phyloP scores from a whole-genome alignment of 2,113 vertebrate species.

The Prochilodus magdalenae region DNA sequence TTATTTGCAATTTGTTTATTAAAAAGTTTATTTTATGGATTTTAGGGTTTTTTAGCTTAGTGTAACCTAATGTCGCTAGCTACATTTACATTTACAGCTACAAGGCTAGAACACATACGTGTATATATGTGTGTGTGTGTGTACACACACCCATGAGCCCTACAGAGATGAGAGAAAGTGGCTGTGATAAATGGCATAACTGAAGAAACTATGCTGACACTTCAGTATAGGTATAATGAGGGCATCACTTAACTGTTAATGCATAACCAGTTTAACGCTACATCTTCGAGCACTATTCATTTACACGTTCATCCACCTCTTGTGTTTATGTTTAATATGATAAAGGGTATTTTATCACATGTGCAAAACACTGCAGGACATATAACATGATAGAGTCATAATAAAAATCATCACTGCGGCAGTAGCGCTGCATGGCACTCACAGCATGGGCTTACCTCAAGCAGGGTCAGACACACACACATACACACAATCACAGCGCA shows the following conservation, averaged over 20 bases:
- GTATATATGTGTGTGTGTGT: no score
- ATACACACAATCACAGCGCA: slow-evolving; percentile 3
- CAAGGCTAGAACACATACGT: no score
- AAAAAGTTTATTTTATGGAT: no score
- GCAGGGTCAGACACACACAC: neutral
- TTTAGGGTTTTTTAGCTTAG: neutral
- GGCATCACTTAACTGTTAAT: no score
- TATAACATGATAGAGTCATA: slow-evolving; percentile 23
- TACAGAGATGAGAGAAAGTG: no score
- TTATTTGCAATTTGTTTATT: no score
- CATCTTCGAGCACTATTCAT: neutral
- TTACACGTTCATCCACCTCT: neutral
- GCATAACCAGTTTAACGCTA: neutral
- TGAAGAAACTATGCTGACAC: neutral
- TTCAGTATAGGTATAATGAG: neutral
- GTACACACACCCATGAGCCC: no score
- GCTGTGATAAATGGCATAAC: neutral
- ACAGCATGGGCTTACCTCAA: slow-evolving; percentile 30
- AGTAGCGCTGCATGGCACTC: slow-evolving; percentile 20
- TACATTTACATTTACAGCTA: no score
- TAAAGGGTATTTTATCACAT: neutral
- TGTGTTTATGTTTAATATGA: neutral
- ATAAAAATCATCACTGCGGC: slow-evolving; percentile 21
- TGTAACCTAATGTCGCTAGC: no score
- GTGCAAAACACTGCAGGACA: neutral